Percentiles rank a stretch among this genome's conserved stretches.
Conservation (phyloP, 2,113 vertebrate species). For the Corynorhinus townsendii region DNA sequence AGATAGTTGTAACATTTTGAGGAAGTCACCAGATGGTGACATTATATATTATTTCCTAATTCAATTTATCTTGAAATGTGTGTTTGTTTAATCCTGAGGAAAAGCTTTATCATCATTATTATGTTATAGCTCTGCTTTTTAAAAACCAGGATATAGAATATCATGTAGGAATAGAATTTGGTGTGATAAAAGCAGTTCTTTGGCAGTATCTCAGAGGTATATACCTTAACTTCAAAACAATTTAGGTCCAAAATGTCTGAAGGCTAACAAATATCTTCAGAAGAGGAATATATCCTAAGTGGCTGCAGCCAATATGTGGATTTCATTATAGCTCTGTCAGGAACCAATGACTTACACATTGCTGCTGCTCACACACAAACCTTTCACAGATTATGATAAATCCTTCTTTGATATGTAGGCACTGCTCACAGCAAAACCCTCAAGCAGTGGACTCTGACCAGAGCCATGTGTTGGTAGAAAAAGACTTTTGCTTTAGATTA, state of each 20-base stretch:
- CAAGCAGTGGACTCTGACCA: background rate
- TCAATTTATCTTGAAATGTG: constrained; percentile 28
- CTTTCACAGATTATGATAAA: constrained; percentile 35
- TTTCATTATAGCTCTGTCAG: constrained; percentile 38
- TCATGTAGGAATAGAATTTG: background rate
- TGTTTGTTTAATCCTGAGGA: constrained; percentile 23
- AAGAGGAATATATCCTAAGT: constrained; percentile 43
- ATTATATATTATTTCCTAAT: constrained; percentile 51
- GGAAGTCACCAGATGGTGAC: constrained; percentile 57
- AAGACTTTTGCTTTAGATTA: constrained; percentile 7
- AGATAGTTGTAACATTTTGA: constrained; percentile 13
- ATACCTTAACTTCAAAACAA: constrained; percentile 46
- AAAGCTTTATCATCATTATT: constrained; percentile 19
- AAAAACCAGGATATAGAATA: background rate
- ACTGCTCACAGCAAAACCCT: background rate
- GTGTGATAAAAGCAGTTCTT: constrained; percentile 26
- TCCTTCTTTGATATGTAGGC: background rate
- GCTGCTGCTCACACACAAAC: constrained; percentile 31
- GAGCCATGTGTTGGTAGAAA: background rate
- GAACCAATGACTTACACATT: constrained; percentile 4
- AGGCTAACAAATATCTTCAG: constrained; percentile 52
- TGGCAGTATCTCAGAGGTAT: constrained; percentile 27
- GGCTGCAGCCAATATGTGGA: constrained; percentile 33
- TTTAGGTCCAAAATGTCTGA: constrained; percentile 53
- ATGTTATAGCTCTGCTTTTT: background rate